A percentile compares a stretch with the other conserved stretches of the same genome.
phyloP scores from a whole-genome alignment of 2,113 vertebrate species.

The Phoxinus phoxinus region DNA sequence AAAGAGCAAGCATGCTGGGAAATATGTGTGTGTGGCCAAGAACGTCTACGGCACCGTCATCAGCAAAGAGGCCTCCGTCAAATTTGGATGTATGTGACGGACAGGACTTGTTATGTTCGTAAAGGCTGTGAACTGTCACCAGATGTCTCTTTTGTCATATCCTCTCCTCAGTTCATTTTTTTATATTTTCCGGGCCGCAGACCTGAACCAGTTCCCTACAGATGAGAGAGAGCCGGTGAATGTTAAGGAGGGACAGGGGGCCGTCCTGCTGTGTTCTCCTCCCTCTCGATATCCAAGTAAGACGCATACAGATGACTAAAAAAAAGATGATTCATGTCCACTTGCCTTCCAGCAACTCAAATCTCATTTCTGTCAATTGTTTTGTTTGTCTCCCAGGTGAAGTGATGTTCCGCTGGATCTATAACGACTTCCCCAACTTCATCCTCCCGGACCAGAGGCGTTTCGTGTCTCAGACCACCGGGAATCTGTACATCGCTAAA shows the following conservation, averaged over 20 bases:
- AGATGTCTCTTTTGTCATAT: not conserved
- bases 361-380: not conserved
- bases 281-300: constrained; percentile 91
- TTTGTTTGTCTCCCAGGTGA: constrained; percentile 77
- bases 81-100: constrained; percentile 90
- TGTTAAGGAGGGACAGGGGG: constrained; percentile 90
- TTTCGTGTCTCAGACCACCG: constrained; percentile 93
- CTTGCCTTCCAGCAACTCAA: not conserved
- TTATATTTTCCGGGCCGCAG: constrained; percentile 65
- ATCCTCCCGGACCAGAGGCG: constrained; percentile 87
- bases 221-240: constrained; percentile 89
- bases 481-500: constrained; percentile 96
- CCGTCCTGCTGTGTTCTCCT: constrained; percentile 89
- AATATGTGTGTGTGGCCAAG: constrained; percentile 88
- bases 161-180: not conserved
- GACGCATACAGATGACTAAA: constrained; percentile 4
- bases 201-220: constrained; percentile 88
- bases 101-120: not conserved
- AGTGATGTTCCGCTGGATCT: constrained; percentile 95
- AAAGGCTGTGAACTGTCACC: not conserved
- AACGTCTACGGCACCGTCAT: constrained; percentile 92
- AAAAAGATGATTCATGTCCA: not conserved
- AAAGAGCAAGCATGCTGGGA: constrained; percentile 88
- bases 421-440: constrained; percentile 95
- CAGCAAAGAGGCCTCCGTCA: constrained; percentile 91